phyloP scores from a whole-genome alignment of 1,140 invertebrate species.

The Phenacoccus solenopsis region DNA sequence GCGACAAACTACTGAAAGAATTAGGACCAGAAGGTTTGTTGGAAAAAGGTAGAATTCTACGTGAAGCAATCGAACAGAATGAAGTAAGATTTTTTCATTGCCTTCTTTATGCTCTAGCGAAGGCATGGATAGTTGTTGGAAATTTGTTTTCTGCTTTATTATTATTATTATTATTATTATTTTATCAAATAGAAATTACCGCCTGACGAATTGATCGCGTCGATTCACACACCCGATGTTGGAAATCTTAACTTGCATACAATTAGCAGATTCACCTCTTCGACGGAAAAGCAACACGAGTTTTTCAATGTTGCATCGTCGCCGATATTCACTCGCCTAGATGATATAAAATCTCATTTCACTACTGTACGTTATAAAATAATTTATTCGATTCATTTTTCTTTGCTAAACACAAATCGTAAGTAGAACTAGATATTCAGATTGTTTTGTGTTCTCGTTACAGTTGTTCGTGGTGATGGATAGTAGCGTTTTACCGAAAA shows the following conservation, averaged over 20 bases:
- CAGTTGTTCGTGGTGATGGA: constrained; percentile 57
- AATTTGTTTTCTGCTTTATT: constrained; percentile 14
- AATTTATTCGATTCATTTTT: background rate
- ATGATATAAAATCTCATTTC: constrained; percentile 71
- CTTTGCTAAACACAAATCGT: no score
- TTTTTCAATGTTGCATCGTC: constrained; percentile 47
- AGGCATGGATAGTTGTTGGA: background rate
- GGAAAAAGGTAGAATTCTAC: constrained; percentile 44
- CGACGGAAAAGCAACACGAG: constrained; percentile 38
- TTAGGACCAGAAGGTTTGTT: constrained; percentile 56
- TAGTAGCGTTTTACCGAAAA: constrained; percentile 44
- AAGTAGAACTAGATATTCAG: background rate
- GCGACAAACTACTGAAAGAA: constrained; percentile 45
- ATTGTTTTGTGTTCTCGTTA: constrained; percentile 26
- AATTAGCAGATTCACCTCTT: constrained; percentile 44
- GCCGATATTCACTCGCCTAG: constrained; percentile 62
- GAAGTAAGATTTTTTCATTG: no score
- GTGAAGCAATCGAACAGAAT: constrained; percentile 58
- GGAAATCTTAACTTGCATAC: constrained; percentile 54
- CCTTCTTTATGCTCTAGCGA: no score
- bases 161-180: constrained; percentile 11
- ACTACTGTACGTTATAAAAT: constrained; percentile 50
- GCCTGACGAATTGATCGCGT: constrained; percentile 49
- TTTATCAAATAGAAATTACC: constrained; percentile 39
- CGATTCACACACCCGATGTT: constrained; percentile 53